Evolutionary conservation across 2,888 invertebrate species (phyloP), one percentile per base, ranked within the genome.

Genomic region (Drosophila hamatofila): DNA sequence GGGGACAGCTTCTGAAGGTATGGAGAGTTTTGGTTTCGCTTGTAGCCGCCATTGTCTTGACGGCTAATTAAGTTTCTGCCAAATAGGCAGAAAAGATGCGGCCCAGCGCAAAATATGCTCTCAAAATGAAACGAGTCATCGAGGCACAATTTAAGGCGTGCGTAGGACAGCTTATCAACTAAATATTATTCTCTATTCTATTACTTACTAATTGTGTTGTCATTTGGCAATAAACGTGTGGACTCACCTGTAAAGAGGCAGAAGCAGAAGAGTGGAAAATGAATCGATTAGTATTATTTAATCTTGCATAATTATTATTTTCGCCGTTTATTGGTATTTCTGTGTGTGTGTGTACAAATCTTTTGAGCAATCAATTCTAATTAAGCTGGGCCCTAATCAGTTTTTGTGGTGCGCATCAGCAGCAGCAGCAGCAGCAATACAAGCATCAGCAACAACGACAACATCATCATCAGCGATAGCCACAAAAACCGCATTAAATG

Each of bases 61-160:
- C 82, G 89, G 82, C 81, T 90, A 91, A 91, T 91, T 91, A 91
- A 82, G 86, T 91, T 91, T 85, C 68, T 78, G 91, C 88, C 77
- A 83, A 90, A 86, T 86, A 80, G 84, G 84, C 90, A 88, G 73
- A 85, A 81, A 83, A 76, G 76, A 69, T 69, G 73, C 35, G 54
- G 37, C 35, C 11, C 30, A 64, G 76, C 67, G 21, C 49, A 42
- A 82, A 84, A 82, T 80, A 85, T 88, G 79, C 76, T 72, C 65
- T 74, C 65, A 61, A 76, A 80, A 71, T 69, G 39, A 63, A 72
- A 66, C 64, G 51, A 55, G 12, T 62, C 42, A 65, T 69, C 49
- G 46, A 44, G 41, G 48, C 64, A 18, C 30, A 61, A 49, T 68
- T 74, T 39, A 62, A 42, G 51, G 57, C 9, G 58, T 78, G 75